Evolutionary conservation across 2,888 invertebrate genomes (phyloP).

Genomic region (Tachystola acroxantha): DNA sequence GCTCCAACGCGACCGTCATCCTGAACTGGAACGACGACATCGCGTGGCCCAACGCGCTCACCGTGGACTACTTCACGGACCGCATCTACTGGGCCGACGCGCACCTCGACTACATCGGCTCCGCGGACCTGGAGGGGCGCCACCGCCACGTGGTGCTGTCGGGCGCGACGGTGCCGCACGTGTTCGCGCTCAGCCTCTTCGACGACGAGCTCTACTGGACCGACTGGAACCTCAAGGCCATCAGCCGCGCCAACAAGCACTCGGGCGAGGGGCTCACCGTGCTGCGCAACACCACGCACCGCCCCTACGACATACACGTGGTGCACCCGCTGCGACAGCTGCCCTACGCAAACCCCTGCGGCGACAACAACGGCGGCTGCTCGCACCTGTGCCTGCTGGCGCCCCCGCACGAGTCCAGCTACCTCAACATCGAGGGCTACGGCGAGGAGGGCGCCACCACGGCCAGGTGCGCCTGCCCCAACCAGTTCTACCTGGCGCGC

Average conservation of each 20-base stretch:
- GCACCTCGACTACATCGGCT: slow-evolving; percentile 98
- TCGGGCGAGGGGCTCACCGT: slow-evolving; percentile 86
- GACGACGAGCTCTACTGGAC: slow-evolving; percentile 98
- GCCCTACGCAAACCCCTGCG: slow-evolving; percentile 93
- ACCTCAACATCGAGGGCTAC: slow-evolving; percentile 86
- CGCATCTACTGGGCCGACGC: slow-evolving; percentile 98
- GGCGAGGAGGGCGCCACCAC: slow-evolving; percentile 88
- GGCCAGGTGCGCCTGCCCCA: slow-evolving; percentile 95
- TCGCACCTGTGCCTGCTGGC: slow-evolving; percentile 96
- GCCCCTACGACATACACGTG: slow-evolving; percentile 95
- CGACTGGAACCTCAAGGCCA: slow-evolving; percentile 98
- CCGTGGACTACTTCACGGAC: slow-evolving; percentile 97
- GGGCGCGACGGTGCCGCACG: slow-evolving; percentile 92
- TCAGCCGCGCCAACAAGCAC: slow-evolving; percentile 95
- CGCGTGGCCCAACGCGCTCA: slow-evolving; percentile 98
- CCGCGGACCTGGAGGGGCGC: slow-evolving; percentile 94
- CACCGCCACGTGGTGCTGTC: slow-evolving; percentile 90
- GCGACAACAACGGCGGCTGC: slow-evolving; percentile 94
- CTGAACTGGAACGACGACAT: slow-evolving; percentile 95
- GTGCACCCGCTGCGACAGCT: slow-evolving; percentile 94
- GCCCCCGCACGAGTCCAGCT: slow-evolving; percentile 87
- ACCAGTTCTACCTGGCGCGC: slow-evolving; percentile 90
- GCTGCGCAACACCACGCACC: slow-evolving; percentile 93
- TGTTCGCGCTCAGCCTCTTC: slow-evolving; percentile 95
- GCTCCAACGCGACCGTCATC: slow-evolving; percentile 91